Percentiles rank a stretch among this genome's conserved stretches.
phyloP scores from a whole-genome alignment of 2,113 vertebrate genomes.

The Brachypteracias leptosomus region DNA sequence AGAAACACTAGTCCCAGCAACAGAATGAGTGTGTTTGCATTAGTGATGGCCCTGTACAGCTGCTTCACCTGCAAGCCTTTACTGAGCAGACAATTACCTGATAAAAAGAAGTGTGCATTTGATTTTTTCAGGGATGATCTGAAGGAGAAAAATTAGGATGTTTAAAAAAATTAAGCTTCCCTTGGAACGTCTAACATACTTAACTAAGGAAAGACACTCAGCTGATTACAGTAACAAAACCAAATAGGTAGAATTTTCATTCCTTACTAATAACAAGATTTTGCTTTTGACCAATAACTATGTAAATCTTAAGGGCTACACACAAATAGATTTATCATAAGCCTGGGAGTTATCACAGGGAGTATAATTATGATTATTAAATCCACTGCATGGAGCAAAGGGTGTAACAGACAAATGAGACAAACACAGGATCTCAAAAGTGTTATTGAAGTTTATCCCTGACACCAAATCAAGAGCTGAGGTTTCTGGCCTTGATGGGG shows the following conservation, averaged over 20 bases:
- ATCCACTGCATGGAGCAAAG: neutral
- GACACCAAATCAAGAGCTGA: neutral
- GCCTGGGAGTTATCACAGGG: neutral
- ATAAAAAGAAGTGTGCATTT: neutral
- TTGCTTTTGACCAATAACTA: neutral
- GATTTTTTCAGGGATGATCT: neutral
- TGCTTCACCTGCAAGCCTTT: neutral
- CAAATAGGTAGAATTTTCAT: neutral
- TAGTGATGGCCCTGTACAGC: neutral
- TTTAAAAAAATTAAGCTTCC: neutral
- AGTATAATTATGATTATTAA: constrained; percentile 26
- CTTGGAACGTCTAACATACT: neutral
- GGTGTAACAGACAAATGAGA: neutral
- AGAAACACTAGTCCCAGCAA: neutral
- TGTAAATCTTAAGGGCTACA: neutral
- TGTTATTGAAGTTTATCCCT: neutral
- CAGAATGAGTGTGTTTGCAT: neutral
- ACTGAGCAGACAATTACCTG: neutral
- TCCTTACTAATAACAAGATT: neutral
- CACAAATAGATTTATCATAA: neutral
- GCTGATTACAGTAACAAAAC: neutral
- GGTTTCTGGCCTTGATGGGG: neutral
- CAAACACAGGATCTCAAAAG: neutral
- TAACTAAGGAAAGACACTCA: neutral
- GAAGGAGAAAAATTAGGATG: neutral